phyloP scores from a whole-genome alignment of 2,113 vertebrate species.

The Megaceryle torquata region DNA sequence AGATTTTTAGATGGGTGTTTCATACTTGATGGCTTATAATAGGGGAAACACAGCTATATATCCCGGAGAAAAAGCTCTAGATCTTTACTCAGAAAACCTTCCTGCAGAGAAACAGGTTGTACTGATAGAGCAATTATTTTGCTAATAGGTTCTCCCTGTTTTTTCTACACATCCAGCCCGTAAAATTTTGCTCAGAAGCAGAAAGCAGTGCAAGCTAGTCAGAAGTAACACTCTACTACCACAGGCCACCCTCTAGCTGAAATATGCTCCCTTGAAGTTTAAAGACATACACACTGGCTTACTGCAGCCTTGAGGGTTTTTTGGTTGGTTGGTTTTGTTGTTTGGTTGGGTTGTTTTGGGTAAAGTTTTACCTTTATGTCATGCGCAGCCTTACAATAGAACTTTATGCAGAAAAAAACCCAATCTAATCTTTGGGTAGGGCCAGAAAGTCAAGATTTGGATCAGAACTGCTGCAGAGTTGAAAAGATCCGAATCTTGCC shows the following conservation, averaged over 20 bases:
- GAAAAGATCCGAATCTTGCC: neutral
- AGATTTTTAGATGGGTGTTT: neutral
- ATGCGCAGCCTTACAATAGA: neutral
- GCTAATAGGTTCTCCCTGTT: neutral
- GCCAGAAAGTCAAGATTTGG: neutral
- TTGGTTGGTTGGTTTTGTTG: no score
- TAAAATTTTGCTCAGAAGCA: neutral
- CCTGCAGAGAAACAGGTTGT: neutral
- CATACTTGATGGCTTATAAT: neutral
- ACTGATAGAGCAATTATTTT: neutral
- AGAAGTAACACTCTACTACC: neutral
- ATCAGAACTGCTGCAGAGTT: neutral
- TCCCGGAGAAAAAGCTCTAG: neutral
- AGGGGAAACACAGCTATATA: neutral
- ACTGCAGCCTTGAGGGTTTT: neutral
- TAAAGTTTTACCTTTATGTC: neutral
- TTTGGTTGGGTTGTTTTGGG: neutral
- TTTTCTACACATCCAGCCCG: neutral
- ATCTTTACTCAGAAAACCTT: neutral
- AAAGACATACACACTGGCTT: neutral
- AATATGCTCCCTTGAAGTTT: neutral
- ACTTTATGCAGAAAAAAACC: neutral
- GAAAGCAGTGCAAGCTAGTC: neutral
- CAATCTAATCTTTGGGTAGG: neutral
- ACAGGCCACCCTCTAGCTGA: neutral